These are phyloP conservation scores for Leptinotarsa texana DNA, from an alignment of 1,140 invertebrate species.

Conservation along the genomic window DNA sequence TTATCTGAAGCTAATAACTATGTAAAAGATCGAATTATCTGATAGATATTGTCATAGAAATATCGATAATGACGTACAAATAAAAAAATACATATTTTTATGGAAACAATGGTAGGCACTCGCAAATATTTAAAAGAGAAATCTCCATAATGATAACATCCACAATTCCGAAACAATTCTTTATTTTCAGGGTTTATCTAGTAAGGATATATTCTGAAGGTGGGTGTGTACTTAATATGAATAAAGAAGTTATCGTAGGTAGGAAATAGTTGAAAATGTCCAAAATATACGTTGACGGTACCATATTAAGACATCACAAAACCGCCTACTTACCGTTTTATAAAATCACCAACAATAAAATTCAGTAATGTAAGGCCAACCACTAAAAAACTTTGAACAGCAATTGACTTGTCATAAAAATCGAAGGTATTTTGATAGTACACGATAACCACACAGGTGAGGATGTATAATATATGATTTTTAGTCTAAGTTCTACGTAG, in stretches of 20 bases:
- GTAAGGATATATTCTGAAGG: too few species aligned
- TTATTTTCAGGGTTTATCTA: too few species aligned
- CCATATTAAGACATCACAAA: neutral
- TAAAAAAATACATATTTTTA: too few species aligned
- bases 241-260: neutral
- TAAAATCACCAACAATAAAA: conserved; percentile 3
- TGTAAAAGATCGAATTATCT: too few species aligned
- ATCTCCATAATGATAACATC: too few species aligned
- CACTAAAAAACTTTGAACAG: neutral
- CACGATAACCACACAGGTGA: neutral
- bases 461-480: neutral
- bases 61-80: too few species aligned
- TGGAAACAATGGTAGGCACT: too few species aligned
- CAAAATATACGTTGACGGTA: neutral
- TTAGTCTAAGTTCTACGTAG: neutral
- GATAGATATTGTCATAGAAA: too few species aligned
- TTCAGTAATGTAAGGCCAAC: neutral
- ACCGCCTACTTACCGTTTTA: neutral
- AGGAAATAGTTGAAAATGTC: conserved; percentile 1
- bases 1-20: too few species aligned
- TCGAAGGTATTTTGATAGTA: neutral
- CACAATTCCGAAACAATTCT: too few species aligned
- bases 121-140: too few species aligned
- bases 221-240: neutral
- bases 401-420: neutral